phyloP scores from a whole-genome alignment of 2,797 vertebrate species.

The Spinus olivaceus region DNA sequence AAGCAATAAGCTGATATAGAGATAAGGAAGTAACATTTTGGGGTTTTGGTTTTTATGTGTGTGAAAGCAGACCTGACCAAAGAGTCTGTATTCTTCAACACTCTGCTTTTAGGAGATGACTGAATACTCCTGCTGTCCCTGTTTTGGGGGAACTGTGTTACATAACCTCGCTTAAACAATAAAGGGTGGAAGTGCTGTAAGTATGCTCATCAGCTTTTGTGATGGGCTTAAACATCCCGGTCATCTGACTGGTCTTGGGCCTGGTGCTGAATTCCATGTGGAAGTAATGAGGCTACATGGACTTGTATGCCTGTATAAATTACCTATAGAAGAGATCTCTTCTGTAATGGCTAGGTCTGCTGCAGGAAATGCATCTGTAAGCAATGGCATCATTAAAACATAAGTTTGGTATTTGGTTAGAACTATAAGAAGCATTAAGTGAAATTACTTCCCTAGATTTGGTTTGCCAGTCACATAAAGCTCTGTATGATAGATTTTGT shows the following conservation, averaged over 20 bases:
- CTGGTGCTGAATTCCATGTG: background rate
- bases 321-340: background rate
- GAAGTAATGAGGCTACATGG: background rate
- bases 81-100: background rate
- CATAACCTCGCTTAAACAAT: background rate
- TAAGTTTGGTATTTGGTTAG: background rate
- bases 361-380: background rate
- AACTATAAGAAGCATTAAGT: background rate
- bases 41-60: accelerated
- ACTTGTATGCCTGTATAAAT: background rate
- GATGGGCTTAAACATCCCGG: background rate
- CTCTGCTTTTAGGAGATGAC: background rate
- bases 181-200: background rate
- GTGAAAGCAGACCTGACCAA: background rate
- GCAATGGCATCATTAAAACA: background rate
- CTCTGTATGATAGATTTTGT: background rate
- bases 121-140: background rate
- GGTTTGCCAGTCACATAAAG: background rate
- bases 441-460: background rate
- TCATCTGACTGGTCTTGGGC: conserved; percentile 62
- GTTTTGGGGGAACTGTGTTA: background rate
- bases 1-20: background rate
- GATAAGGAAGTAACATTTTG: background rate
- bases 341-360: background rate
- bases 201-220: conserved; percentile 20